phyloP scores from a whole-genome alignment of 1,140 invertebrate species.

The Yoshiicerus persimilis region DNA sequence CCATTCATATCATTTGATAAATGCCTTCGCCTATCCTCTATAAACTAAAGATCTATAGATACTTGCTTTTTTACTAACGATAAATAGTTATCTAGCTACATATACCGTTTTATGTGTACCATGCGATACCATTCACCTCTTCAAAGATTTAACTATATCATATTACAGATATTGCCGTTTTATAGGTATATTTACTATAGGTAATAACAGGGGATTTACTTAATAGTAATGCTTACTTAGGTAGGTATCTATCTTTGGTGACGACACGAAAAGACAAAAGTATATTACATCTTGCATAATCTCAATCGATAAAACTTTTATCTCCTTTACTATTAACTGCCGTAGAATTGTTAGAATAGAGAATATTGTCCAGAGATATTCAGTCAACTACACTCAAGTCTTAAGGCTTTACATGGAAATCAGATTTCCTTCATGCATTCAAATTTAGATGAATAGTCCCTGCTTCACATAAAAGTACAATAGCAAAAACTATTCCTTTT shows the following conservation, averaged over 20 bases:
- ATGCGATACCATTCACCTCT: too few relatives aligned
- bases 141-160: not conserved
- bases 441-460: not conserved
- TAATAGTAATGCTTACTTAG: too few relatives aligned
- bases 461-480: not conserved
- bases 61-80: too few relatives aligned
- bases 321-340: not conserved
- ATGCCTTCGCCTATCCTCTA: not conserved
- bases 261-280: not conserved
- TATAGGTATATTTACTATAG: not conserved
- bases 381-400: not conserved
- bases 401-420: not conserved
- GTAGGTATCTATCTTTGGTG: not conserved
- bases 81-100: too few relatives aligned
- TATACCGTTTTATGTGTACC: too few relatives aligned
- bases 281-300: not conserved
- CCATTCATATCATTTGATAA: constrained; percentile 11
- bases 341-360: not conserved
- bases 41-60: not conserved
- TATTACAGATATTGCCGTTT: not conserved
- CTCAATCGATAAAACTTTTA: constrained; percentile 18
- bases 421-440: not conserved
- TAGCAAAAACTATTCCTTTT: not conserved
- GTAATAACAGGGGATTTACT: not conserved
- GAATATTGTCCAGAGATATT: not conserved